Conservation (phyloP, 2,113 vertebrate genomes). For the Speoplatyrhinus poulsoni region DNA sequence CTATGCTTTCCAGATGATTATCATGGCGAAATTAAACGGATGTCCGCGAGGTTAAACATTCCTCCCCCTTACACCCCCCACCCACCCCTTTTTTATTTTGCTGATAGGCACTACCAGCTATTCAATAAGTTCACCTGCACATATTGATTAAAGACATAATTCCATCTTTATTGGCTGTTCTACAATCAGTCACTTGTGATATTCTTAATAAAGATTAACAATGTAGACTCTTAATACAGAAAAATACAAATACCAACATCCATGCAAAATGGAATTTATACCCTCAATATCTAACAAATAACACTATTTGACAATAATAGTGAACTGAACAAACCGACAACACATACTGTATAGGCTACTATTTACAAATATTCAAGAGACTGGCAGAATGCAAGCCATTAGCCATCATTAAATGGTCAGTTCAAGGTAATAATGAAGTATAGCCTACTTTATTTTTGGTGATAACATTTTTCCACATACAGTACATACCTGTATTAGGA, state of each 20-base stretch:
- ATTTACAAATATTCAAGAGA: constrained; percentile 54
- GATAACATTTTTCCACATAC: too few relatives aligned
- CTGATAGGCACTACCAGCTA: too few relatives aligned
- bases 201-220: background rate
- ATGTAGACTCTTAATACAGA: background rate
- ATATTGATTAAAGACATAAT: too few relatives aligned
- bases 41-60: too few relatives aligned
- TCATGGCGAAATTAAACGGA: too few relatives aligned
- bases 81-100: too few relatives aligned
- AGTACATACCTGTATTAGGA: background rate
- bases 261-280: constrained; percentile 64
- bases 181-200: background rate
- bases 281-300: constrained; percentile 43
- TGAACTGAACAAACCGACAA: constrained; percentile 31
- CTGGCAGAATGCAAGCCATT: constrained; percentile 4
- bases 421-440: background rate
- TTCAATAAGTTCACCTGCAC: too few relatives aligned
- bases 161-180: too few relatives aligned
- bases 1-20: too few relatives aligned
- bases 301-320: constrained; percentile 34
- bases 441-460: background rate
- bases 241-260: constrained; percentile 3
- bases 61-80: too few relatives aligned
- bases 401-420: background rate
- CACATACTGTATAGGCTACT: constrained; percentile 10